A percentile compares a stretch with the other conserved stretches of the same genome.
Conservation (phyloP, 2,113 vertebrate genomes). For the Coreoperca whiteheadi region DNA sequence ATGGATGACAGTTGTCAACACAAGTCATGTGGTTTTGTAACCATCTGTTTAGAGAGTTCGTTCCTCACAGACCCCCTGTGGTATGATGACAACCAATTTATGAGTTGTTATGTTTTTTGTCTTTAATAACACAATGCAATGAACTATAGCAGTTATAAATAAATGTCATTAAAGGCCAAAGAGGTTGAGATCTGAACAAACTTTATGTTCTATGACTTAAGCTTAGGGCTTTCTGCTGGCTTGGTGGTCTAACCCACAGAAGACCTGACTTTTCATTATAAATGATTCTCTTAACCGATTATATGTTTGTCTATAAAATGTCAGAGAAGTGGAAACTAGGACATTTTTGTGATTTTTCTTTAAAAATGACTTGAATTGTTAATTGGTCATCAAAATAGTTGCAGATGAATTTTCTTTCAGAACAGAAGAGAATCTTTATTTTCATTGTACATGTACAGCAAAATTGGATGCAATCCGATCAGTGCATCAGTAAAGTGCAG, state of each 20-base stretch:
- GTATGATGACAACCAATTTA: background rate
- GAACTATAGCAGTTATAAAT: background rate
- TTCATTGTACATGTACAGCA: too few species aligned
- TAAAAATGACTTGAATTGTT: background rate
- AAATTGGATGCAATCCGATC: too few species aligned
- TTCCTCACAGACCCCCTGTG: constrained; percentile 18
- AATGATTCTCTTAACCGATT: background rate
- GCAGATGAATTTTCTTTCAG: background rate
- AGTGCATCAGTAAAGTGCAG: too few species aligned
- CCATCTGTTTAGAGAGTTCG: constrained; percentile 47
- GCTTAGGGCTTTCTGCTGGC: background rate
- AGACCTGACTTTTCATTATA: background rate
- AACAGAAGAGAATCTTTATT: too few species aligned
- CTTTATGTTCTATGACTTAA: background rate
- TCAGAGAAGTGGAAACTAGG: background rate
- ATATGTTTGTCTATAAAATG: background rate
- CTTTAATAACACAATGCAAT: background rate
- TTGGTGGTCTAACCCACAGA: background rate
- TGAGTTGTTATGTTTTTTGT: background rate
- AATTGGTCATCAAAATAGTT: background rate
- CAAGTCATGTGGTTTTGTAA: constrained; percentile 59
- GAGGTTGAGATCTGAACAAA: background rate
- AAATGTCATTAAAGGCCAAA: background rate
- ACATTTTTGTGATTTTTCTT: background rate
- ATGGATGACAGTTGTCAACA: constrained; percentile 69